Base-by-base conservation (phyloP, 2,888 invertebrate genomes). In the Cantharis rustica region DNA sequence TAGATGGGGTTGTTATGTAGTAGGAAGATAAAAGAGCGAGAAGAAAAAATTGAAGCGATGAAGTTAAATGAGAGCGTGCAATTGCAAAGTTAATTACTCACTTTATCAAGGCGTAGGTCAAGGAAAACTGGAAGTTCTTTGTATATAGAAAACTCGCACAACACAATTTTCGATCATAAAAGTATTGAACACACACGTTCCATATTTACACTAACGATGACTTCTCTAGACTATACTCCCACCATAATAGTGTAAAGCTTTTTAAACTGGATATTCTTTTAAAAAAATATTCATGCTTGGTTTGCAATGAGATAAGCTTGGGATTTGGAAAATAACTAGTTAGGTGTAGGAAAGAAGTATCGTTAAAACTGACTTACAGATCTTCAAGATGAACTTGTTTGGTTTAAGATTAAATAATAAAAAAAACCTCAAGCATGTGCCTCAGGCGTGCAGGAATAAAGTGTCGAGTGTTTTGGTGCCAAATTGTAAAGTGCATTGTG, bases 381-480 rank as follows among this genome's bases (percentile, higher is more conserved):
- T 72, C 76, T 70, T 72, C 76, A 79, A 79, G 79, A 80, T 81
- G 79, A 82, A 82, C 81, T 79, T 71, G 82, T 82, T 82, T 81
- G 80, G 81, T 77, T 79, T 76, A 79, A 75, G 72, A 78, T 79
- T 47, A 47, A 77, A 78, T 78, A 75, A 78, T 80, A 81, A 79
- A 83, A 82, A 82, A 82, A 66, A 66, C 79, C 80, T 79, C 79
- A 79, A 79, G 76, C 80, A 80, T 79, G 78, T 78, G 81, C 81
- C 79, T 73, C 76, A 72, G 80, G 81, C 80, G 75, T 80, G 80
- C 63, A 75, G 76, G 80, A 79, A 80, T 76, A 78, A 68, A 80
- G 78, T 81, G 72, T 77, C 75, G 79, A 80, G 81, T 72, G 69
- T 79, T 79, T 80, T 71, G 31, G 68, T 75, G 71, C 70, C 70